phyloP scores from a whole-genome alignment of 2,113 vertebrate genomes.

The Pogona vitticeps region DNA sequence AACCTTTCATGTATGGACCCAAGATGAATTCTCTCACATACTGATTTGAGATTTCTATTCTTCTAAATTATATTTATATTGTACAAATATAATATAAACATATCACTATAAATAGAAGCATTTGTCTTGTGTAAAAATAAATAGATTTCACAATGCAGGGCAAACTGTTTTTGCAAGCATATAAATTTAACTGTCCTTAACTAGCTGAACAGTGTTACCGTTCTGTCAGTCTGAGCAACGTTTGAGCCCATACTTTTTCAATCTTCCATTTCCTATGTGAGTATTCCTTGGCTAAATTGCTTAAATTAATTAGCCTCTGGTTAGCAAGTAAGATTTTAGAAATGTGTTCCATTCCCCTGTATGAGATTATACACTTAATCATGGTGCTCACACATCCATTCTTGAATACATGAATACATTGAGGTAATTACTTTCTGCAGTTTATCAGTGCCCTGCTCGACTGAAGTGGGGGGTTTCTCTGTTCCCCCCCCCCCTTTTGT shows the following conservation, averaged over 20 bases:
- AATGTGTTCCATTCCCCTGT: constrained; percentile 15
- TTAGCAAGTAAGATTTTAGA: not conserved
- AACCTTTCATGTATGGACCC: not conserved
- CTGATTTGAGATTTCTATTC: not conserved
- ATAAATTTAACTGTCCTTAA: constrained; percentile 17
- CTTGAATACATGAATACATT: not conserved
- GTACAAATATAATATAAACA: not conserved
- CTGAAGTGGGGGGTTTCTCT: not conserved
- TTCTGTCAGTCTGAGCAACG: not conserved
- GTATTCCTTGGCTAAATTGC: constrained; percentile 20
- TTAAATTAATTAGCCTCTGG: constrained; percentile 24
- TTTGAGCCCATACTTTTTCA: not conserved
- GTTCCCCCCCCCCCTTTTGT: not conserved
- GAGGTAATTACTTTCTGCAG: not conserved
- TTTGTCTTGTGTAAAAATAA: not conserved
- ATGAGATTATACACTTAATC: not conserved
- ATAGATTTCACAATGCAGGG: not conserved
- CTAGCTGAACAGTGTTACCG: not conserved
- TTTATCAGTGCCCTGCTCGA: not conserved
- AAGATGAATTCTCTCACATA: not conserved
- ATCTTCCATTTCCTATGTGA: constrained; percentile 21
- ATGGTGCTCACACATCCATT: not conserved
- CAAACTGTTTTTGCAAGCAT: constrained; percentile 14
- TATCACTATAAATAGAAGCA: not conserved
- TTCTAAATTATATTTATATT: not conserved